These are phyloP conservation scores for Pseudomyrmex pallidus DNA, from an alignment of 1,140 invertebrate species.

Conservation along the genomic window DNA sequence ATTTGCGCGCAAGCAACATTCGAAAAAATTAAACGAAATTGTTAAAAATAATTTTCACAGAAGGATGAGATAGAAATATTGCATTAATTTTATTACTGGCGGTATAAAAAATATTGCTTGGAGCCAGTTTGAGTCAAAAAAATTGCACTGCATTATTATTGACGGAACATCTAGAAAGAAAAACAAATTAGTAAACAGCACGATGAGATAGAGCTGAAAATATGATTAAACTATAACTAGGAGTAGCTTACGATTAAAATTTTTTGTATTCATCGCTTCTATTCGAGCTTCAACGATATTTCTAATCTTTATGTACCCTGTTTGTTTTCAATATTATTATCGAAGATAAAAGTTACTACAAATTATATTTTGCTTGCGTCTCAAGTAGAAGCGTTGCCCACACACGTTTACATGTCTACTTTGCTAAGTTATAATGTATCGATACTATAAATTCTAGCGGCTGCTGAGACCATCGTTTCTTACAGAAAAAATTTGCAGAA, in stretches of 20 bases:
- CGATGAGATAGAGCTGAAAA: conserved; percentile 16
- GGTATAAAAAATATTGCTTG: neutral
- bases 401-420: conserved; percentile 14
- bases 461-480: conserved; percentile 40
- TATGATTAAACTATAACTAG: conserved; percentile 30
- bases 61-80: neutral
- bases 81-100: neutral
- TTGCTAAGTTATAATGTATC: conserved; percentile 1
- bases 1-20: conserved; percentile 15
- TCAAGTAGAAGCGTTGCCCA: conserved; percentile 54
- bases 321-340: conserved; percentile 1
- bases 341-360: conserved; percentile 4
- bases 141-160: neutral
- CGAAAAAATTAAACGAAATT: neutral
- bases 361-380: conserved; percentile 24
- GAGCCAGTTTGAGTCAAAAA: neutral
- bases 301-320: conserved; percentile 18
- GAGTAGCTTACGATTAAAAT: neutral
- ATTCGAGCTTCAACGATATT: conserved; percentile 41
- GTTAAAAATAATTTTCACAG: neutral
- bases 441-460: neutral
- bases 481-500: neutral
- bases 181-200: conserved; percentile 3
- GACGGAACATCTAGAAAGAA: neutral
- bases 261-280: conserved; percentile 38